phyloP scores from a whole-genome alignment of 2,888 invertebrate species.

The Cataglyphis livida region DNA sequence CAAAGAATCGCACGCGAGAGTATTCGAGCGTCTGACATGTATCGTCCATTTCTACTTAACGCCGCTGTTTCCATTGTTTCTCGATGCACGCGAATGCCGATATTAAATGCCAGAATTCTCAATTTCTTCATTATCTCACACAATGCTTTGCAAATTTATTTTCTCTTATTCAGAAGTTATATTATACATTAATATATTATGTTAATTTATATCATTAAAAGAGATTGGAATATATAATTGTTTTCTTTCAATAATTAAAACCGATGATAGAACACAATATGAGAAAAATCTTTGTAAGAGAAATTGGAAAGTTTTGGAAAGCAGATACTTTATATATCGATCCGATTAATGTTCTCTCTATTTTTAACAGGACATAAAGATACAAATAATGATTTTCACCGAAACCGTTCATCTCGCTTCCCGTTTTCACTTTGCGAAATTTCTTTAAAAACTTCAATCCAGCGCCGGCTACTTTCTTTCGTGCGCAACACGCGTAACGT shows the following conservation, averaged over 20 bases:
- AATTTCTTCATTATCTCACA: not conserved
- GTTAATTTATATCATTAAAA: not conserved
- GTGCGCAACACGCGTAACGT: slow-evolving; percentile 53
- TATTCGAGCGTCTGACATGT: slow-evolving; percentile 41
- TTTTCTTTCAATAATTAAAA: not conserved
- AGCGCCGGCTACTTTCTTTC: slow-evolving; percentile 32
- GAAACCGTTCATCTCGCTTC: not conserved
- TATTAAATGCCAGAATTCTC: slow-evolving; percentile 6
- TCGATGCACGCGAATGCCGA: not conserved
- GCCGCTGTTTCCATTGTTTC: not conserved
- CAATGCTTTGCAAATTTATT: slow-evolving; percentile 14
- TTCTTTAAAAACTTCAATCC: slow-evolving; percentile 34
- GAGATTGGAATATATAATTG: not conserved
- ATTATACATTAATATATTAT: not conserved
- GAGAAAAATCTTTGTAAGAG: not conserved
- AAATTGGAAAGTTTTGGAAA: slow-evolving; percentile 24
- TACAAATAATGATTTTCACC: slow-evolving; percentile 1
- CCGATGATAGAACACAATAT: not conserved
- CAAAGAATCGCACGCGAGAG: not conserved
- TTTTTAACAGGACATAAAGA: not conserved
- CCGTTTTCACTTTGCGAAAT: slow-evolving; percentile 32
- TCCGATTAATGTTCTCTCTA: not conserved
- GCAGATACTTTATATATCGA: not conserved
- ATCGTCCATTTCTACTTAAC: slow-evolving; percentile 55
- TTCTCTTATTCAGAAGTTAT: not conserved